Evolutionary conservation across 2,888 invertebrate species (phyloP).

Genomic region (Nomada flava): DNA sequence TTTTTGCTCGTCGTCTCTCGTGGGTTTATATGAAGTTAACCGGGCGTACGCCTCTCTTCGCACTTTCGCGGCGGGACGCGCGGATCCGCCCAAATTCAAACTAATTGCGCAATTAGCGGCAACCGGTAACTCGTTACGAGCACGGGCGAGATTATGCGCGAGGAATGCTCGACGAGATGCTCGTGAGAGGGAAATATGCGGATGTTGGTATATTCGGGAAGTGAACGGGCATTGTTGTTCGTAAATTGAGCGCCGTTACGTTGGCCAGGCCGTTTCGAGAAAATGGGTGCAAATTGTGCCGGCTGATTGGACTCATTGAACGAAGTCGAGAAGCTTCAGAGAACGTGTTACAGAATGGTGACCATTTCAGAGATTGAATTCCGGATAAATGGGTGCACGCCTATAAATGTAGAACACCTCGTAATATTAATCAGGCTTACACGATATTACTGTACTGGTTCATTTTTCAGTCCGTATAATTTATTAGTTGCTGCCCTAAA

Average conservation of each 20-base stretch:
- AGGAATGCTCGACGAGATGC: constrained; percentile 41
- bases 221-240: constrained; percentile 3
- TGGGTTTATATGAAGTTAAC: constrained; percentile 55
- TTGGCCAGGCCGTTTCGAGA: not conserved
- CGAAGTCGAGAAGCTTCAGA: no score
- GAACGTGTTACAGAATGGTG: no score
- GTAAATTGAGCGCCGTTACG: constrained; percentile 16
- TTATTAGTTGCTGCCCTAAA: no score
- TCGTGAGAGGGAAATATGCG: constrained; percentile 26
- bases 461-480: no score
- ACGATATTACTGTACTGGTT: no score
- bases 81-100: constrained; percentile 70
- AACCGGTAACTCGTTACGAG: constrained; percentile 58
- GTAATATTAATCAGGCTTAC: no score
- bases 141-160: constrained; percentile 36
- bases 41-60: constrained; percentile 50
- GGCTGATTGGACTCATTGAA: not conserved
- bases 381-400: no score
- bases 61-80: constrained; percentile 40
- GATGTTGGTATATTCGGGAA: constrained; percentile 2
- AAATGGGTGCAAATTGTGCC: not conserved
- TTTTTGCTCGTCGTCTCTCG: constrained; percentile 4
- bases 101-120: constrained; percentile 68
- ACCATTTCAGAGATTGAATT: no score
- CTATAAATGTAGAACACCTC: no score